A percentile compares a stretch with the other conserved stretches of the same genome.
phyloP scores from a whole-genome alignment of 2,113 vertebrate species.

The Nycticebus coucang region DNA sequence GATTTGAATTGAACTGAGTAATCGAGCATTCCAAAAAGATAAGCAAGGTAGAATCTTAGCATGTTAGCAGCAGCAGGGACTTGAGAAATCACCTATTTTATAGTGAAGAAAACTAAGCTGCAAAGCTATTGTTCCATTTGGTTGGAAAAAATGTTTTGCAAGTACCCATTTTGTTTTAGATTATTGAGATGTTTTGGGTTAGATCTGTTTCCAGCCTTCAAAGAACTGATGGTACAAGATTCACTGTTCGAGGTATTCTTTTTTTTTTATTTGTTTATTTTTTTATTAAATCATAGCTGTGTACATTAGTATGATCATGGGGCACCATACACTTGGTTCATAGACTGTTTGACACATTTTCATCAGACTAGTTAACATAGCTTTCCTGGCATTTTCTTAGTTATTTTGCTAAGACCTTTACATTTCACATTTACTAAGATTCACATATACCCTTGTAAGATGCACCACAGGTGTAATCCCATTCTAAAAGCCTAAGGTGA shows the following conservation, averaged over 20 bases:
- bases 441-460: too few relatives aligned
- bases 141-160: conserved; percentile 6
- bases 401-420: too few relatives aligned
- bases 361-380: too few relatives aligned
- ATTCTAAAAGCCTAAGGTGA: background rate
- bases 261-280: too few relatives aligned
- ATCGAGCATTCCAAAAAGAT: background rate
- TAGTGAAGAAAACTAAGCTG: background rate
- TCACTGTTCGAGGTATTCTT: background rate
- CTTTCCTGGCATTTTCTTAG: too few relatives aligned
- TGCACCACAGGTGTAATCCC: too few relatives aligned
- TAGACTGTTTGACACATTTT: too few relatives aligned
- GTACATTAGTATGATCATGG: too few relatives aligned
- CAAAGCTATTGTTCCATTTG: background rate
- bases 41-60: background rate
- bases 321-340: too few relatives aligned
- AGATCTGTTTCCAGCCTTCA: conserved; percentile 7
- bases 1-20: conserved; percentile 36
- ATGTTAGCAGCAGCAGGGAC: background rate
- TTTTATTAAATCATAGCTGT: too few relatives aligned
- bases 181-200: conserved; percentile 18
- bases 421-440: too few relatives aligned
- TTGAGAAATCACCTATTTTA: background rate
- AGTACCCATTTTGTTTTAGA: background rate
- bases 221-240: background rate